Conservation (phyloP, 2,797 vertebrate genomes). For the Jordanella pulchra region DNA sequence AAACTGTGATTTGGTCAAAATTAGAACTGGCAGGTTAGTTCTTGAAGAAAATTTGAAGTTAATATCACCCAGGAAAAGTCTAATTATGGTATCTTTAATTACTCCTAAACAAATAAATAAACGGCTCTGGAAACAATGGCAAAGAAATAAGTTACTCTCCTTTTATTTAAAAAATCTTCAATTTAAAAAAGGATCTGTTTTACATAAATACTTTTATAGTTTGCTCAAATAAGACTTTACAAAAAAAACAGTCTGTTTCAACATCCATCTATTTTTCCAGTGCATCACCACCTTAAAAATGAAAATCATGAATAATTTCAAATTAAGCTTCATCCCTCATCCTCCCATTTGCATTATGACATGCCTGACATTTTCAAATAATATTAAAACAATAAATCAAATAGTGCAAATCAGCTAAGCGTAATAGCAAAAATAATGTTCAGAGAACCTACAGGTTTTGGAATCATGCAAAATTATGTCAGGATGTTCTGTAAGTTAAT, state of each 20-base stretch:
- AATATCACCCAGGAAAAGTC: background rate
- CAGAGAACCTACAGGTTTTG: conserved; percentile 28
- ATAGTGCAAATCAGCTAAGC: conserved; percentile 22
- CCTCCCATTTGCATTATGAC: conserved; percentile 50
- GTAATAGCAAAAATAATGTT: conserved; percentile 44
- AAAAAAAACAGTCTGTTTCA: background rate
- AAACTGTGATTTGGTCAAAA: background rate
- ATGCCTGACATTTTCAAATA: conserved; percentile 68
- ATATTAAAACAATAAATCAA: conserved; percentile 70
- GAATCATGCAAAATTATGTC: conserved; percentile 25
- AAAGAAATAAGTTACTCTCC: background rate
- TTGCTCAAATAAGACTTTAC: background rate
- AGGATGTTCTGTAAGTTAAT: conserved; percentile 47
- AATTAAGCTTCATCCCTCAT: conserved; percentile 51
- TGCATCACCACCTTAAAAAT: conserved; percentile 37
- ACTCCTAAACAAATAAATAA: background rate
- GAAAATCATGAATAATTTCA: conserved; percentile 39
- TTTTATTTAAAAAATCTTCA: background rate
- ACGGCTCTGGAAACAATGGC: background rate
- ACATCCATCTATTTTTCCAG: conserved; percentile 23
- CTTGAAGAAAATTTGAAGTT: conserved; percentile 1
- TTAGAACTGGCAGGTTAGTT: background rate
- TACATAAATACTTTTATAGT: background rate
- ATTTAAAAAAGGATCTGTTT: background rate
- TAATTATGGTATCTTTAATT: background rate